Base-by-base conservation (phyloP, 2,888 invertebrate species). In the Cyaniris semiargus region DNA sequence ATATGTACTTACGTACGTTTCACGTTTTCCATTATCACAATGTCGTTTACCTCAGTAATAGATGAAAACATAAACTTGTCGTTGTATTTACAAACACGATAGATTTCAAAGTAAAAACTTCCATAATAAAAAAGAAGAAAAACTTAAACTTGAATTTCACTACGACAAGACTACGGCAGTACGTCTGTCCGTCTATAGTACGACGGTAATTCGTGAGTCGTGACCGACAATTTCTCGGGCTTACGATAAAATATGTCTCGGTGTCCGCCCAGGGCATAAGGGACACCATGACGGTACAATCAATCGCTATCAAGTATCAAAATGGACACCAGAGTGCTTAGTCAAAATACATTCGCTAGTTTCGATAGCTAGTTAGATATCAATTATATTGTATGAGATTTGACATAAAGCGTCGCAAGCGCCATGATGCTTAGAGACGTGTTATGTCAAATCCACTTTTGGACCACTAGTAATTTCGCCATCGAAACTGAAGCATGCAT, bases 191-290 rank as follows among this genome's bases (percentile, higher is more conserved):
- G 27, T 66, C 60, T 66, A 23, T 66, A 60, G 15, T 66, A 66
- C 10, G 23, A 66, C 1, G 60, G 60, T 60, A 60, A 10, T 60
- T 60, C 60, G 60, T 60, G 60, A 60, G 60, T 66, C 60, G 60
- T 66, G 60, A 66, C 27, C 60, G 60, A 66, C 60, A 66, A 27
- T 27, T 66, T 66, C 60, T 66, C 60, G 27, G 10, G 60, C 60
- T 23, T 13, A 23, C 21, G 60, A 66, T 66, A 66, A 66, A 27
- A 66, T 66, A 27, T 6, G 58, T 66, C 27, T 66, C 23, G 60
- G 58, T 66, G 23, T 23, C 60, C 60, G 60, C 23, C 60, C 27
- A 66, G 27, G 23, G 60, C 60, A 66, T 66, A 66, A 66, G 3
- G 15, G 53, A 53, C 53, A 53, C 53, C 53, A 5, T 53, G 53